Conservation (phyloP, 2,888 invertebrate species). For the Drosophila conformis region DNA sequence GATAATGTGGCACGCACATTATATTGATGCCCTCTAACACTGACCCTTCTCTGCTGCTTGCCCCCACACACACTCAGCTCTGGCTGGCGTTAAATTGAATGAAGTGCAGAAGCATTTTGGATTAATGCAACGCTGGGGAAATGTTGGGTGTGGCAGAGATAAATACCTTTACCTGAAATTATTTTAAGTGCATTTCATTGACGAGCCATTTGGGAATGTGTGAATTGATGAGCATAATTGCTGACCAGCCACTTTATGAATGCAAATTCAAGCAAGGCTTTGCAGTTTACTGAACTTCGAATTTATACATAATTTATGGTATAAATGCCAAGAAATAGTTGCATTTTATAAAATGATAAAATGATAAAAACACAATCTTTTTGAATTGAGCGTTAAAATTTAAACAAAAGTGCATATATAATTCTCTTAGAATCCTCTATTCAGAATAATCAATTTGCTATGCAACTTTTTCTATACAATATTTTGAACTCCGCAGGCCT, state of each 20-base stretch:
- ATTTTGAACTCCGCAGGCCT: constrained; percentile 30
- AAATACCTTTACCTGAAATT: constrained; percentile 13
- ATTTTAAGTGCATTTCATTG: constrained; percentile 4
- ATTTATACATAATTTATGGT: not conserved
- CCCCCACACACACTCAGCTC: constrained; percentile 7
- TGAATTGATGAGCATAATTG: constrained; percentile 5
- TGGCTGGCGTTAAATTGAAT: constrained; percentile 45
- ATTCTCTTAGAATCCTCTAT: constrained; percentile 8
- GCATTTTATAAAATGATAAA: not conserved
- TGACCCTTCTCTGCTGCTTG: not conserved
- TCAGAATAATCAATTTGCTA: constrained; percentile 28
- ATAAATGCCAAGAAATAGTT: not conserved
- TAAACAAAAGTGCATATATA: not conserved
- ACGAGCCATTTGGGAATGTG: not conserved
- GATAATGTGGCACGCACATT: constrained; percentile 66
- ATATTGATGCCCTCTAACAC: constrained; percentile 49
- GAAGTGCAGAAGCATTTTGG: constrained; percentile 47
- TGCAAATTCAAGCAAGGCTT: not conserved
- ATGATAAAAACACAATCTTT: not conserved
- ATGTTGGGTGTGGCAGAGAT: not conserved
- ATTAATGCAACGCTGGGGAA: constrained; percentile 6
- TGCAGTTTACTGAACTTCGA: not conserved
- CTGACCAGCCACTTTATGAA: not conserved
- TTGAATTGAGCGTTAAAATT: not conserved
- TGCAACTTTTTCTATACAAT: constrained; percentile 31